Evolutionary conservation across 2,113 vertebrate species (phyloP), one percentile per base, ranked within the genome.

Genomic region (Pollachius pollachius): DNA sequence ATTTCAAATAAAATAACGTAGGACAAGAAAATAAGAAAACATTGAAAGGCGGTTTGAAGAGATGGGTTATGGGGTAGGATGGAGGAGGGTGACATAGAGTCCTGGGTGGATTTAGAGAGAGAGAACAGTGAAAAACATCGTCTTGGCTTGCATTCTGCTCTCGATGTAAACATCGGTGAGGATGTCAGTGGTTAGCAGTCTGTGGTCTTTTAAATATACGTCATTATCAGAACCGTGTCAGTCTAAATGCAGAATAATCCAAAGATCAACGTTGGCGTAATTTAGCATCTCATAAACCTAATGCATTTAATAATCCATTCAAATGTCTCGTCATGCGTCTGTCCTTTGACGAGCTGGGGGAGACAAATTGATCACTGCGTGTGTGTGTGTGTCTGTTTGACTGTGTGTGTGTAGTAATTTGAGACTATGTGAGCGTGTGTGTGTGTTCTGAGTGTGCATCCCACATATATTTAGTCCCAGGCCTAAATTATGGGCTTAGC

Each of bases 401-500:
- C 54, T 60, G 64, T 65, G 64, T 54, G 37, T 25, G 41, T 63
- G 19, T 63, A 11, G 58, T 27, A 54, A 21, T 64, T 41, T 37
- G 74, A 62, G 70, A 71, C 75, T 70, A 68, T 59, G 1, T 84
- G 69, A 68, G 23, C 69, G 81, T 80, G 79, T 72, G 80, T 73
- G 70, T 58, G 75, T 76, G 78, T 73, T 62, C 59, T 60, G 41
- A 64, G 64, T 54, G 79, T 77, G 80, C 71, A 81, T 81, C 79
- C 80, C 72, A 25, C 85, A 81, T 81, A 85, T 73, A 84, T 85
- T 87, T 88, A 76, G 82, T 83, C 84, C 79, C 25, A 2, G 74
- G 79, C 77, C 67, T 78, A 87, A 88, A 90, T 88, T 80, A 90
- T 83, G 83, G 87, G 85, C 76, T 89, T 90, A 89, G 89, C 86